A percentile compares a stretch with the other conserved stretches of the same genome.
These are phyloP conservation scores for Drosophila funebris DNA, from an alignment of 1,140 invertebrate genomes.

Conservation along the genomic window DNA sequence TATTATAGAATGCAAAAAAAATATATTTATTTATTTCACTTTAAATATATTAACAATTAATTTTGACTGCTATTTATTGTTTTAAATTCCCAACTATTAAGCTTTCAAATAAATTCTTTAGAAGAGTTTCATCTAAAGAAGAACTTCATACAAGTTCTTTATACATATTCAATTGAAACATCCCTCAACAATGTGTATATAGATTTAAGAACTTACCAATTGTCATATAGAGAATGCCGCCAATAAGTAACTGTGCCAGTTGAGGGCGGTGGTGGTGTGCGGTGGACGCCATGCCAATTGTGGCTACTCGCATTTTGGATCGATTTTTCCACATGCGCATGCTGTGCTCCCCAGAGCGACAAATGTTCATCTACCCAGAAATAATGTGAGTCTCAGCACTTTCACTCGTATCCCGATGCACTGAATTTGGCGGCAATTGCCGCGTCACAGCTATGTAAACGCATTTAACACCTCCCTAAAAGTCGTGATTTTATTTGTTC, in stretches of 20 bases:
- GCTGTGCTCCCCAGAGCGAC: conserved; percentile 30
- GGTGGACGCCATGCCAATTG: conserved; percentile 42
- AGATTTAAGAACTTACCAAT: conserved; percentile 57
- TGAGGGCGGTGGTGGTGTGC: conserved; percentile 38
- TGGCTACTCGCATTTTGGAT: conserved; percentile 65
- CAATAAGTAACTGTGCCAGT: conserved; percentile 62
- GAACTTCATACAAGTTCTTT: too few relatives aligned
- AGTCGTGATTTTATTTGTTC: conserved; percentile 22
- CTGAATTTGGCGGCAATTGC: conserved; percentile 36
- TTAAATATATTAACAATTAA: too few relatives aligned
- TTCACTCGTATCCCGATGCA: conserved; percentile 46
- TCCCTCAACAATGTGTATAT: too few relatives aligned
- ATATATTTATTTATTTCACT: too few relatives aligned
- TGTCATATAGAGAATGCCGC: conserved; percentile 59
- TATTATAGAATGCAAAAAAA: too few relatives aligned
- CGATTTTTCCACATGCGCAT: conserved; percentile 70
- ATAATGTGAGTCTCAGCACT: conserved; percentile 70
- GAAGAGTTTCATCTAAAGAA: too few relatives aligned
- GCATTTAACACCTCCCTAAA: conserved; percentile 64
- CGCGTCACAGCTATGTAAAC: conserved; percentile 52
- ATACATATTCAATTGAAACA: too few relatives aligned
- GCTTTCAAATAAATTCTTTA: too few relatives aligned
- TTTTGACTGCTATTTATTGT: too few relatives aligned
- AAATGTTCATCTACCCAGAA: conserved; percentile 76
- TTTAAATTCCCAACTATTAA: too few relatives aligned